Conservation (phyloP, 2,888 invertebrate genomes). For the Drosophila diplacantha region DNA sequence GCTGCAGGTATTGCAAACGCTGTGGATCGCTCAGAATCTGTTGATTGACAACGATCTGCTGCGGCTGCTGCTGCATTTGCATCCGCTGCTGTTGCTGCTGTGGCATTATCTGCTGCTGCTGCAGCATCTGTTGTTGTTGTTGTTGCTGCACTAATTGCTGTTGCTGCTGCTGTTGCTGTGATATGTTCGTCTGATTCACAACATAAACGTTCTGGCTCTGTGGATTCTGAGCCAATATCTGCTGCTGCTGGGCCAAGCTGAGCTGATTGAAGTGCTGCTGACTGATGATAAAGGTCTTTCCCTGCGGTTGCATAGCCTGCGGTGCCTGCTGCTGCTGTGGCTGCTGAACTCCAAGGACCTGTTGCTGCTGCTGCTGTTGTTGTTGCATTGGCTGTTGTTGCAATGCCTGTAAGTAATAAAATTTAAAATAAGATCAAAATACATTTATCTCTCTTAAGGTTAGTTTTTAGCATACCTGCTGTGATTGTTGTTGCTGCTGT, state of each 20-base stretch:
- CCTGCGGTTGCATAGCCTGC: constrained; percentile 60
- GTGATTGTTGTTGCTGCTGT: constrained; percentile 32
- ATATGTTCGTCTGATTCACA: constrained; percentile 74
- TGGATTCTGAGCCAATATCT: constrained; percentile 77
- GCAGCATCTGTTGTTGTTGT: constrained; percentile 51
- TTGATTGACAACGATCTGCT: constrained; percentile 76
- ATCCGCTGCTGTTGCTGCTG: constrained; percentile 60
- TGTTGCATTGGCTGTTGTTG: constrained; percentile 56
- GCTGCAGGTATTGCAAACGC: constrained; percentile 74
- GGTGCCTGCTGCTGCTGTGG: constrained; percentile 48
- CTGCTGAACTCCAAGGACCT: constrained; percentile 26
- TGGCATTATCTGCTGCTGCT: constrained; percentile 65
- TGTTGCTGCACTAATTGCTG: constrained; percentile 66
- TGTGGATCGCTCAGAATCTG: constrained; percentile 76
- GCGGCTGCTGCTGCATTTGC: constrained; percentile 75
- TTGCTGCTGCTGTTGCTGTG: constrained; percentile 71
- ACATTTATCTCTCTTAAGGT: too few species aligned
- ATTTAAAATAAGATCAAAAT: too few species aligned
- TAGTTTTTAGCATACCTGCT: neutral
- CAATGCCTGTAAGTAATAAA: constrained; percentile 34
- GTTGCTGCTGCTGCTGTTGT: constrained; percentile 20
- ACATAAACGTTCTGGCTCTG: constrained; percentile 78
- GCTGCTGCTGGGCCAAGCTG: constrained; percentile 80
- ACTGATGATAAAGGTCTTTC: constrained; percentile 79
- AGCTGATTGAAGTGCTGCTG: constrained; percentile 83